These are phyloP conservation scores for Hylomyscus alleni DNA, from an alignment of 2,797 vertebrate species.

Conservation along the genomic window DNA sequence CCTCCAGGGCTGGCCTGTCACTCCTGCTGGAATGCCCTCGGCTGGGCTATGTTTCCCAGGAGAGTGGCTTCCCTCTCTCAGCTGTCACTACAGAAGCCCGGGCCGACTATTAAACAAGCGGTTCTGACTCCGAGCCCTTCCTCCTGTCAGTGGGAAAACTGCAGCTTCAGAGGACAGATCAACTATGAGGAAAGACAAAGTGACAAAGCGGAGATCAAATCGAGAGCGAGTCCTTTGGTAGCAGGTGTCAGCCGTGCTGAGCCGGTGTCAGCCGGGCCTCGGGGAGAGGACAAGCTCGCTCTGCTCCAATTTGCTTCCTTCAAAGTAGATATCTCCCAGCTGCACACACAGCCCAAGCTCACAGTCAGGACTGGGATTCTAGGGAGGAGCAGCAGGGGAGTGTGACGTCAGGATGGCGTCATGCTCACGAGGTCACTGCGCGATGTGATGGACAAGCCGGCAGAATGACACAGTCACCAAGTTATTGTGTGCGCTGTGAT, in stretches of 20 bases:
- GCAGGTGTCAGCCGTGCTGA: neutral
- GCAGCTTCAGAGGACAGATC: neutral
- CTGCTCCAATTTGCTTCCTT: neutral
- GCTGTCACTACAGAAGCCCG: neutral
- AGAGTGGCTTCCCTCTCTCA: neutral
- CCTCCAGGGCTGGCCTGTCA: neutral
- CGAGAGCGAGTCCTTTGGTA: neutral
- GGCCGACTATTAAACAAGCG: neutral
- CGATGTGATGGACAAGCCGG: too few relatives aligned
- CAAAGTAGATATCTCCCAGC: neutral
- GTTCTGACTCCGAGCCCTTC: neutral
- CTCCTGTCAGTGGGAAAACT: neutral
- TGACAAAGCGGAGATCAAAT: neutral
- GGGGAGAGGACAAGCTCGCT: neutral
- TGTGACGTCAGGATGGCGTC: rapidly evolving
- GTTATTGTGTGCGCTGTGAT: too few relatives aligned
- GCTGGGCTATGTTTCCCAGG: neutral
- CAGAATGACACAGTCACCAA: too few relatives aligned
- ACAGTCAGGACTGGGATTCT: neutral
- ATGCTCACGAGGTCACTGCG: too few relatives aligned
- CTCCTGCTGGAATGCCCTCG: neutral
- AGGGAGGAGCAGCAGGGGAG: neutral
- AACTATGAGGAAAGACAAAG: slow-evolving; percentile 4
- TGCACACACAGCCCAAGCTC: rapidly evolving
- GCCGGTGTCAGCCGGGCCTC: neutral